A percentile compares a stretch with the other conserved stretches of the same genome.
Evolutionary conservation across 2,113 vertebrate genomes (phyloP).

Genomic region (Tauraco erythrolophus): DNA sequence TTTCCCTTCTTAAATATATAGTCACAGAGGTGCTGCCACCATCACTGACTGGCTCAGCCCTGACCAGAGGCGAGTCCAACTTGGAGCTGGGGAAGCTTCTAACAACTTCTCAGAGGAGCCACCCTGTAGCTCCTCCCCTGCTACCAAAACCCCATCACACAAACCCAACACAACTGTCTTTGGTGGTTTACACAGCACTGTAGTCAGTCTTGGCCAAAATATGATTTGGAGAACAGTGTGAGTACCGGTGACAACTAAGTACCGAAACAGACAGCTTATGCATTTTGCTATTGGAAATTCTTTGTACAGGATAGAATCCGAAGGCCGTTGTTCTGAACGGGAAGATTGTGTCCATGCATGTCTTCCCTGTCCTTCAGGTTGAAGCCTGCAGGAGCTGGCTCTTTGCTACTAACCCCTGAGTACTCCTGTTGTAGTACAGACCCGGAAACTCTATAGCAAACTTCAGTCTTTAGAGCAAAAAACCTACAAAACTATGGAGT

Average conservation of each 20-base stretch:
- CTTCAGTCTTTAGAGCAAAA: not conserved
- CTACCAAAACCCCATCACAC: too few species aligned
- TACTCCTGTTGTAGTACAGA: not conserved
- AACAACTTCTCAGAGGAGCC: too few species aligned
- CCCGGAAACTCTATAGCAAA: not conserved
- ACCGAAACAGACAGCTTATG: not conserved
- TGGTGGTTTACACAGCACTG: not conserved
- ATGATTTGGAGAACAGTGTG: not conserved
- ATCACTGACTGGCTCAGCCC: too few species aligned
- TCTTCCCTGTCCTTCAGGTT: not conserved
- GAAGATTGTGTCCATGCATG: not conserved
- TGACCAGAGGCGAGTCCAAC: too few species aligned
- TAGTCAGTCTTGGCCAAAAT: not conserved
- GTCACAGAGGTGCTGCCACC: too few species aligned
- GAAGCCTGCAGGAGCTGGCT: not conserved
- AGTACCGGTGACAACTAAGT: not conserved
- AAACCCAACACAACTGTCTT: not conserved
- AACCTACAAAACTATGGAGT: not conserved
- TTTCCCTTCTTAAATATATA: too few species aligned
- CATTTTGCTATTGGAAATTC: not conserved
- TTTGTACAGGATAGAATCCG: not conserved
- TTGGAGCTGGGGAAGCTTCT: too few species aligned
- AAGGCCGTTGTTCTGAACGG: accelerated
- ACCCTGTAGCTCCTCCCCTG: too few species aligned
- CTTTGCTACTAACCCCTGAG: not conserved